Conservation (phyloP, 2,888 invertebrate species). For the Leptopilina syphax region DNA sequence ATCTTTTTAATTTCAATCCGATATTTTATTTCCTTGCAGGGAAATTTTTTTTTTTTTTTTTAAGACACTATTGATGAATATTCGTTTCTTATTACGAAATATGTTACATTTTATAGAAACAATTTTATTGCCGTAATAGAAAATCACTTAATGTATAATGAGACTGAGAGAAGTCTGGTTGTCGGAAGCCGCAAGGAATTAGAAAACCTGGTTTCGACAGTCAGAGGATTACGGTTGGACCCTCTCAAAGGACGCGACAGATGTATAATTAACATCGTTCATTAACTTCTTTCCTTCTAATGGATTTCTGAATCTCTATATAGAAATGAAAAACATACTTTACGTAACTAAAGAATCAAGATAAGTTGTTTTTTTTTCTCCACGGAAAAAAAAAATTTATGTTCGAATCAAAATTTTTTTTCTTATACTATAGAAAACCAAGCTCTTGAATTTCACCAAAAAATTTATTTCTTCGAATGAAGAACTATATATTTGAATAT, state of each 20-base stretch:
- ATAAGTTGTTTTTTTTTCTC: too few species aligned
- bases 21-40: neutral
- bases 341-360: too few species aligned
- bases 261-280: slow-evolving; percentile 35
- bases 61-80: neutral
- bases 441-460: too few species aligned
- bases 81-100: too few species aligned
- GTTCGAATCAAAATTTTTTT: too few species aligned
- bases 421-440: too few species aligned
- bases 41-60: neutral
- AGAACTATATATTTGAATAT: too few species aligned
- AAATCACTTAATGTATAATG: slow-evolving; percentile 19
- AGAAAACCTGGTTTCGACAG: slow-evolving; percentile 64
- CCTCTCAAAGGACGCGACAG: slow-evolving; percentile 43
- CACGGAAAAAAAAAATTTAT: too few species aligned
- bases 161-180: slow-evolving; percentile 15
- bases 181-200: slow-evolving; percentile 37
- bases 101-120: neutral
- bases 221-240: slow-evolving; percentile 59
- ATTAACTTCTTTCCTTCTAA: slow-evolving; percentile 35
- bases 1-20: neutral
- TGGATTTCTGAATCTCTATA: slow-evolving; percentile 24
- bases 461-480: too few species aligned
- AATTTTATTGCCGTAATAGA: slow-evolving; percentile 1
- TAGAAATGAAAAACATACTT: neutral